These are phyloP conservation scores for Heliangelus exortis DNA, from an alignment of 2,797 vertebrate species.

Conservation along the genomic window DNA sequence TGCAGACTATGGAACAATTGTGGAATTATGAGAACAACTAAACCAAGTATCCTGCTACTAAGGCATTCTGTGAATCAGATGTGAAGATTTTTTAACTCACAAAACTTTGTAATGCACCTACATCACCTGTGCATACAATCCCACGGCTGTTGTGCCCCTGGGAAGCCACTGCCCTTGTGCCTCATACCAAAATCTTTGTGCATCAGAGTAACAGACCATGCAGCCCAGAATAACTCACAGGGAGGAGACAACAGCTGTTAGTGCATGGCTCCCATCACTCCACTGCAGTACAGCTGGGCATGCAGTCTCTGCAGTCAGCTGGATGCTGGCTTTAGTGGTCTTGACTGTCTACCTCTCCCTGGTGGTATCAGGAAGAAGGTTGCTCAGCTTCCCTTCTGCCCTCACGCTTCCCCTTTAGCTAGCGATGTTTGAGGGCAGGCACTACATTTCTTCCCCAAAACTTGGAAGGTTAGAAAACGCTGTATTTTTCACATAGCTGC, in stretches of 20 bases:
- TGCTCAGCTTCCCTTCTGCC: neutral
- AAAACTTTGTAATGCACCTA: neutral
- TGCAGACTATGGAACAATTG: neutral
- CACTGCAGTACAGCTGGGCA: neutral
- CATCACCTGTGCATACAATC: fast-evolving
- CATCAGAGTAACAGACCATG: neutral
- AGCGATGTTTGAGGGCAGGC: neutral
- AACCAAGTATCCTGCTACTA: neutral
- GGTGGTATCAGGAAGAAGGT: neutral
- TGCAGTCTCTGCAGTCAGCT: neutral
- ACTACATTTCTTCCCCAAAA: neutral
- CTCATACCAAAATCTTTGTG: neutral
- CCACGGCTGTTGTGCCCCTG: neutral
- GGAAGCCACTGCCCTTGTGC: neutral
- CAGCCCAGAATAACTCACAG: neutral
- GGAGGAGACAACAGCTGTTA: neutral
- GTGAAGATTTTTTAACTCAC: neutral
- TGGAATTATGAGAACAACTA: neutral
- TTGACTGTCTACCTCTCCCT: neutral
- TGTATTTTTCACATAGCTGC: neutral
- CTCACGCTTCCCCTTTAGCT: neutral
- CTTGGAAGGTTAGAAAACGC: neutral
- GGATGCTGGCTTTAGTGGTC: neutral
- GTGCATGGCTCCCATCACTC: neutral
- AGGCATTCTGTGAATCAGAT: neutral